Percentiles rank a stretch among this genome's conserved stretches.
Conservation (phyloP, 1,140 invertebrate species). For the Olivierus martensii region DNA sequence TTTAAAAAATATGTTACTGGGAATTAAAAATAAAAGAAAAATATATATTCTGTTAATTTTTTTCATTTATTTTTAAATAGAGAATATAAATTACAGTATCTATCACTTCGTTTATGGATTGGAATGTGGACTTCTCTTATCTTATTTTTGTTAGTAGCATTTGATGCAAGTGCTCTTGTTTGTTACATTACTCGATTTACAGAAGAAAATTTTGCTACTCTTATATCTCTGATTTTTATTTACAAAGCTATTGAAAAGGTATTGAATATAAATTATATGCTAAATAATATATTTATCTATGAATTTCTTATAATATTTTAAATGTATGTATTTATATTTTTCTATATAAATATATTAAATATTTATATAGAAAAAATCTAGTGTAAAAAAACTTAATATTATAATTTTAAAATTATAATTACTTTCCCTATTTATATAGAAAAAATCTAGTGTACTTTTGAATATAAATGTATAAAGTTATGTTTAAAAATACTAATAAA, state of each 20-base stretch:
- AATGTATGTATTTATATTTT: too few relatives aligned
- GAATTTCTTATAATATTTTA: too few relatives aligned
- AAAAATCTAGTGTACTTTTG: too few relatives aligned
- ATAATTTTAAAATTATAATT: too few relatives aligned
- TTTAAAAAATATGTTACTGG: too few relatives aligned
- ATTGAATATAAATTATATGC: background rate
- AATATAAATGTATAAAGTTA: too few relatives aligned
- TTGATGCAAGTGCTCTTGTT: slow-evolving; percentile 94
- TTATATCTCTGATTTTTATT: slow-evolving; percentile 98
- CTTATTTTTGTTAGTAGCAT: slow-evolving; percentile 59
- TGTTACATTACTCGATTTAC: slow-evolving; percentile 98
- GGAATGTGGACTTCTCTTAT: slow-evolving; percentile 22
- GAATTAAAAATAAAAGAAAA: background rate
- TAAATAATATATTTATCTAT: too few relatives aligned
- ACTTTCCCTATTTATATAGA: too few relatives aligned
- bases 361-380: too few relatives aligned
- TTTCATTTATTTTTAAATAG: slow-evolving; percentile 27
- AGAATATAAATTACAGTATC: slow-evolving; percentile 63
- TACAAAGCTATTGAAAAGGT: slow-evolving; percentile 68
- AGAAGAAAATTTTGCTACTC: slow-evolving; percentile 96
- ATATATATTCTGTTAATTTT: background rate
- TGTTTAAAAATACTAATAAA: too few relatives aligned
- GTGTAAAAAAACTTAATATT: too few relatives aligned
- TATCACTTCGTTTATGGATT: slow-evolving; percentile 60
- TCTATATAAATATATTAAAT: too few relatives aligned